phyloP scores from a whole-genome alignment of 1,140 invertebrate genomes.

The Drosophila pallidifrons region DNA sequence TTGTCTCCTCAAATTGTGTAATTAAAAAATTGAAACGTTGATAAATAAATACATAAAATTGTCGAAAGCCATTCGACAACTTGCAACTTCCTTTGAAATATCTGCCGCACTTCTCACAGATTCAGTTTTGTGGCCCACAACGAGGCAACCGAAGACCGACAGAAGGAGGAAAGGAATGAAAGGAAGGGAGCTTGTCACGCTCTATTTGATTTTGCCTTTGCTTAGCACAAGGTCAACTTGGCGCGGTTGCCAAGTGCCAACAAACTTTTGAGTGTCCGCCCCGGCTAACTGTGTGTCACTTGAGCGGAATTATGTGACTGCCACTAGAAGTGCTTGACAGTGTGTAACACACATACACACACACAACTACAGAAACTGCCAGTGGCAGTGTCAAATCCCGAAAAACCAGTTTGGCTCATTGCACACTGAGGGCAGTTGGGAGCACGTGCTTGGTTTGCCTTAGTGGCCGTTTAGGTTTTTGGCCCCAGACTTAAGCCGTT shows the following conservation, averaged over 20 bases:
- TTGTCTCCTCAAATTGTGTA: neutral
- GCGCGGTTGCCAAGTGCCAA: slow-evolving; percentile 67
- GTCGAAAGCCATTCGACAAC: neutral
- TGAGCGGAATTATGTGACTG: slow-evolving; percentile 76
- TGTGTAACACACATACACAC: too few relatives aligned
- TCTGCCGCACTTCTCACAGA: too few relatives aligned
- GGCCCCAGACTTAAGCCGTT: slow-evolving; percentile 55
- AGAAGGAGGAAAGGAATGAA: neutral
- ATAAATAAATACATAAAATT: neutral
- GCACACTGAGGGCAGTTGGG: slow-evolving; percentile 41
- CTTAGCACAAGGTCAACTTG: slow-evolving; percentile 68
- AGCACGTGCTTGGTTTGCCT: slow-evolving; percentile 68
- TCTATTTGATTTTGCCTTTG: slow-evolving; percentile 56
- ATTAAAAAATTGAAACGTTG: neutral
- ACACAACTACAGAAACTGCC: neutral
- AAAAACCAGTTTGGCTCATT: slow-evolving; percentile 72
- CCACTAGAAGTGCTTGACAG: too few relatives aligned
- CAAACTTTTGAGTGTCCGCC: slow-evolving; percentile 71
- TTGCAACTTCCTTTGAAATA: slow-evolving; percentile 3
- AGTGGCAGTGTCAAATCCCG: slow-evolving; percentile 19
- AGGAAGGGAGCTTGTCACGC: slow-evolving; percentile 17
- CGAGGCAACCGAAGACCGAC: neutral
- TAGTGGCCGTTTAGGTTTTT: slow-evolving; percentile 72
- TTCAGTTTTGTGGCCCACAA: too few relatives aligned
- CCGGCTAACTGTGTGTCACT: slow-evolving; percentile 50